Evolutionary conservation across 2,113 vertebrate genomes (phyloP).

Genomic region (Microcebus jonahi): DNA sequence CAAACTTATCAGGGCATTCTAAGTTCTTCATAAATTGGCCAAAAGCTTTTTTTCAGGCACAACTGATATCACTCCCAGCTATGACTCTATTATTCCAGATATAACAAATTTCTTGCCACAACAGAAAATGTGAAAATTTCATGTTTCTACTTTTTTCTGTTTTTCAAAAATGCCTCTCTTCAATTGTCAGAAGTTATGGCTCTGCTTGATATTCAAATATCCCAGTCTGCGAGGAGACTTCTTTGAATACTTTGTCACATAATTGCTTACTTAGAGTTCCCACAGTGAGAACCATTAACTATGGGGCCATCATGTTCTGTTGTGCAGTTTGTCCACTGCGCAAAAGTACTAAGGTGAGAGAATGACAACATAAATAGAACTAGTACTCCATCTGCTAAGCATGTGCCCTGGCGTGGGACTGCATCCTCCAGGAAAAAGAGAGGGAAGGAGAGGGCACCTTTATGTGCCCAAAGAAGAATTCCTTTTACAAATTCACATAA

Average conservation of each 20-base stretch:
- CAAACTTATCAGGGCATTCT: background rate
- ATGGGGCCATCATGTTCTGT: background rate
- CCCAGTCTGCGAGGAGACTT: background rate
- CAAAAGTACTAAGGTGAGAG: background rate
- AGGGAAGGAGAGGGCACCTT: rapidly evolving
- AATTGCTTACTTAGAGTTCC: background rate
- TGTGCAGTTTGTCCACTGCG: background rate
- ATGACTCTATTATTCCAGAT: background rate
- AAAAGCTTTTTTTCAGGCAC: background rate
- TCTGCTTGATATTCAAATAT: background rate
- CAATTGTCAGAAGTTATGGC: background rate
- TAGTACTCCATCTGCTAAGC: background rate
- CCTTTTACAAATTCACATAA: constrained; percentile 20
- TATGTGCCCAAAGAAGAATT: background rate
- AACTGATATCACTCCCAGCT: background rate
- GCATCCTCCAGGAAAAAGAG: background rate
- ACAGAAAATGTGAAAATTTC: background rate
- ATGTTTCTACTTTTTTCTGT: background rate
- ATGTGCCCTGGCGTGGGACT: background rate
- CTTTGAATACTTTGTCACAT: background rate
- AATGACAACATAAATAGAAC: background rate
- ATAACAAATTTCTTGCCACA: background rate
- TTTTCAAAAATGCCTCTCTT: background rate
- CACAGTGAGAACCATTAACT: constrained; percentile 8
- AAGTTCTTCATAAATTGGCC: background rate